Base-by-base conservation (phyloP, 2,113 vertebrate species). In the Agelaius tricolor region DNA sequence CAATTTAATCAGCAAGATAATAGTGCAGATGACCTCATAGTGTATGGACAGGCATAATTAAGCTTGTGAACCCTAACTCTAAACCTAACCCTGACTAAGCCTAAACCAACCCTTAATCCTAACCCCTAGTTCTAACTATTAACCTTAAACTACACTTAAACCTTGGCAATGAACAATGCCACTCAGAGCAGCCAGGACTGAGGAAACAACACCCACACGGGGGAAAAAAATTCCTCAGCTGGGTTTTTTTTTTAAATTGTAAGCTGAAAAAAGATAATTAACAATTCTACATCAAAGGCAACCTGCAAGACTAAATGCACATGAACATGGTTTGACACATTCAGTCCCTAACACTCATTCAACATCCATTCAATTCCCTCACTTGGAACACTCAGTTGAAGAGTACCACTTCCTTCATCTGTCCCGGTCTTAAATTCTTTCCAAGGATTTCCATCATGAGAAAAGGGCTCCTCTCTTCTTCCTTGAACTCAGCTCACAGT, bases 161-260 rank as follows among this genome's bases (percentile, higher is more conserved):
- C 15, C 22, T 37, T 44, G 22, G 49, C 31, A 31, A 71, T 57
- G 35, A 84, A 57, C 16, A 82, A 18, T 0, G 1, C 10, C 49
- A 37, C 65, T 39, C 55, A 71, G 43, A 51, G 35, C 57, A 77
- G 57, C 12, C 26, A 71, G 43, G 57, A 57, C 12, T 0, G 1
- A 19, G 31, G 15, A 49, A 57, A 62, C 23, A 57, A 49, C 21
- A 15, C 4, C 5, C 17, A 83, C 16, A 19, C 0, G 0, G 30
- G 2, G 17, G 4, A 4, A 11, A 46, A 46, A 41, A 35, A 27
- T 55, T 24, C 47, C 26, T 7, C 15, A 49, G 17, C 1, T 47
- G 11, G 21, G 21, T 47, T 2, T 16, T 18, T 17, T 59, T 9
- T 11, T 57, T 18, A 1, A 9, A 46, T 69, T 63, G 31, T 28